Conservation (phyloP, 1,140 invertebrate species). For the Dendrolimus kikuchii region DNA sequence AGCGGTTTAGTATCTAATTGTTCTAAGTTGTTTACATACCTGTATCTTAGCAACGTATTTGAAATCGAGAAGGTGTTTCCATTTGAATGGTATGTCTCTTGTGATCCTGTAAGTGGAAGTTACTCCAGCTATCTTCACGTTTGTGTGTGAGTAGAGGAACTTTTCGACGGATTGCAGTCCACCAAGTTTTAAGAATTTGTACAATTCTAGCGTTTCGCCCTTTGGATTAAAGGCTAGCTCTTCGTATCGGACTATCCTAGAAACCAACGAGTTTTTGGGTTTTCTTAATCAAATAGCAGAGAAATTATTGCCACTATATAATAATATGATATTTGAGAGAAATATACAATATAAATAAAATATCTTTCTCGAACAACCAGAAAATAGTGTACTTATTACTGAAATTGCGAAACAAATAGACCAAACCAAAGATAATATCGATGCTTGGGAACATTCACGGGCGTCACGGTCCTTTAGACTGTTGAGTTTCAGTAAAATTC, state of each 20-base stretch:
- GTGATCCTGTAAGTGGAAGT: conserved; percentile 86
- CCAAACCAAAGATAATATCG: too few relatives aligned
- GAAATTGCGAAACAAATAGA: too few relatives aligned
- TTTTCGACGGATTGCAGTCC: conserved; percentile 77
- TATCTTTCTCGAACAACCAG: too few relatives aligned
- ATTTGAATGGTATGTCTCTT: conserved; percentile 84
- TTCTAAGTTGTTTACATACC: conserved; percentile 3
- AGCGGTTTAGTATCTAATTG: too few relatives aligned
- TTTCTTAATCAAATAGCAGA: too few relatives aligned
- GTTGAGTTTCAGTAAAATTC: too few relatives aligned
- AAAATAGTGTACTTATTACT: too few relatives aligned
- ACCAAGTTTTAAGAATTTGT: conserved; percentile 81
- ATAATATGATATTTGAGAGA: too few relatives aligned
- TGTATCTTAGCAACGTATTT: conserved; percentile 76
- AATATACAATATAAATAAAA: too few relatives aligned
- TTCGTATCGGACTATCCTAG: conserved; percentile 84
- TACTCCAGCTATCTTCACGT: conserved; percentile 80
- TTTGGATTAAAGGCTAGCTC: conserved; percentile 83
- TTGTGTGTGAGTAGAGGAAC: conserved; percentile 85
- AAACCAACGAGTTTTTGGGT: not conserved
- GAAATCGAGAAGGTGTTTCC: conserved; percentile 80
- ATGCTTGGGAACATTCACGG: too few relatives aligned
- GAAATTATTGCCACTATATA: too few relatives aligned
- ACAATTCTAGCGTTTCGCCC: conserved; percentile 75
- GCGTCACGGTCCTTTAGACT: too few relatives aligned